Conservation (phyloP, 2,888 invertebrate genomes). For the Plagodis dolabraria region DNA sequence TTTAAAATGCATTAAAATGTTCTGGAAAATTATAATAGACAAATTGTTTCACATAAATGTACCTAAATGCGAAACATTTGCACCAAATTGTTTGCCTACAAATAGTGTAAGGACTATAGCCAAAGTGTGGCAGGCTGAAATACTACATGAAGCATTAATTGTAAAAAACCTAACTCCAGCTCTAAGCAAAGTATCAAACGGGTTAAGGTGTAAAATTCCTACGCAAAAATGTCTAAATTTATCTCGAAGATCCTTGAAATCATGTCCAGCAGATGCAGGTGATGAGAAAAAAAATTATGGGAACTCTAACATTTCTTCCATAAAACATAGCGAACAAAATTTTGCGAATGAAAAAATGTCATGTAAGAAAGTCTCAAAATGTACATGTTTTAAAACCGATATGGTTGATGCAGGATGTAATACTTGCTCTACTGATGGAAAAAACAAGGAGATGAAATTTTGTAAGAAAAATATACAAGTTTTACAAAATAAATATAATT, state of each 20-base stretch:
- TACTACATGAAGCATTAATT: slow-evolving; percentile 59
- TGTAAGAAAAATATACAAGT: slow-evolving; percentile 50
- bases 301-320: neutral
- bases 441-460: slow-evolving; percentile 42
- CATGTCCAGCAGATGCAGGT: slow-evolving; percentile 8
- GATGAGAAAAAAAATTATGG: neutral
- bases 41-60: slow-evolving; percentile 64
- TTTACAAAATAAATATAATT: slow-evolving; percentile 52
- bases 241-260: slow-evolving; percentile 8
- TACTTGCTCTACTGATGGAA: slow-evolving; percentile 38
- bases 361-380: slow-evolving; percentile 45
- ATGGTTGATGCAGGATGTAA: slow-evolving; percentile 52
- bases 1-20: slow-evolving; percentile 74
- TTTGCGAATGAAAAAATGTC: slow-evolving; percentile 6
- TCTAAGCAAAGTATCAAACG: slow-evolving; percentile 29
- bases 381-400: slow-evolving; percentile 48
- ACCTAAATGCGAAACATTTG: slow-evolving; percentile 46
- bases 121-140: slow-evolving; percentile 66
- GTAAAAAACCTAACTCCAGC: slow-evolving; percentile 54
- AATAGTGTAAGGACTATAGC: slow-evolving; percentile 59
- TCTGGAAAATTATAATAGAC: slow-evolving; percentile 73
- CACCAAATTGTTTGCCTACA: slow-evolving; percentile 32
- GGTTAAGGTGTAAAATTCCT: slow-evolving; percentile 10
- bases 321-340: slow-evolving; percentile 6
- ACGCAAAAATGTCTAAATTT: slow-evolving; percentile 9